A percentile compares a stretch with the other conserved stretches of the same genome.
These are phyloP conservation scores for Callimico goeldii DNA, from an alignment of 2,797 vertebrate genomes.

Conservation along the genomic window DNA sequence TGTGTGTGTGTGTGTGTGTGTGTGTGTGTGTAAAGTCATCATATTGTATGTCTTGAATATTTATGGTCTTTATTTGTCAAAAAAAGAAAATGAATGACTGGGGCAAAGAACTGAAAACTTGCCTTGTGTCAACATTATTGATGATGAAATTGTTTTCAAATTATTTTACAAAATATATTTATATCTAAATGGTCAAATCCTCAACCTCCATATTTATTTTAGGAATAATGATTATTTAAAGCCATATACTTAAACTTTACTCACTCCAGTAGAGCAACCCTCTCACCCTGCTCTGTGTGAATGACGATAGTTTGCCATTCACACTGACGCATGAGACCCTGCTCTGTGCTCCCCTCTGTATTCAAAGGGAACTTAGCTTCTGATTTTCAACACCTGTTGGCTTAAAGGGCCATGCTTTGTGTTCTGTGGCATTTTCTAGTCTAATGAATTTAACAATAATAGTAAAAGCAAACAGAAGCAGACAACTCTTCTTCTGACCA, in stretches of 20 bases:
- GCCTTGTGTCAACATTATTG: neutral
- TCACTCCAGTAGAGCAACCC: neutral
- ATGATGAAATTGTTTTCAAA: neutral
- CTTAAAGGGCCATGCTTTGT: neutral
- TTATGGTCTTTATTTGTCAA: neutral
- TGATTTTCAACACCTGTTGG: neutral
- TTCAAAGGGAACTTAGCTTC: neutral
- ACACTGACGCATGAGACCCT: neutral
- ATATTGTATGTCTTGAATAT: neutral
- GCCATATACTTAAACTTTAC: neutral
- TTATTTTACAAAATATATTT: neutral
- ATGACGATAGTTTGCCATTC: conserved; percentile 23
- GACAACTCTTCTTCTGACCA: neutral
- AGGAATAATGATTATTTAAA: neutral
- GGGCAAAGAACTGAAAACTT: neutral
- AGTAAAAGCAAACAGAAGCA: neutral
- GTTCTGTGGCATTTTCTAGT: neutral
- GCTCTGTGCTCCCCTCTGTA: neutral
- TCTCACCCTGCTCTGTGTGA: neutral
- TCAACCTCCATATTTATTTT: neutral
- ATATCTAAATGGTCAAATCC: neutral
- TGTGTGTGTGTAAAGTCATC: too few relatives aligned
- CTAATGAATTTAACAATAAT: neutral
- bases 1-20: too few relatives aligned
- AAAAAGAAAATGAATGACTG: neutral